These are phyloP conservation scores for Gambelia wislizenii DNA, from an alignment of 2,797 vertebrate species.

Conservation along the genomic window DNA sequence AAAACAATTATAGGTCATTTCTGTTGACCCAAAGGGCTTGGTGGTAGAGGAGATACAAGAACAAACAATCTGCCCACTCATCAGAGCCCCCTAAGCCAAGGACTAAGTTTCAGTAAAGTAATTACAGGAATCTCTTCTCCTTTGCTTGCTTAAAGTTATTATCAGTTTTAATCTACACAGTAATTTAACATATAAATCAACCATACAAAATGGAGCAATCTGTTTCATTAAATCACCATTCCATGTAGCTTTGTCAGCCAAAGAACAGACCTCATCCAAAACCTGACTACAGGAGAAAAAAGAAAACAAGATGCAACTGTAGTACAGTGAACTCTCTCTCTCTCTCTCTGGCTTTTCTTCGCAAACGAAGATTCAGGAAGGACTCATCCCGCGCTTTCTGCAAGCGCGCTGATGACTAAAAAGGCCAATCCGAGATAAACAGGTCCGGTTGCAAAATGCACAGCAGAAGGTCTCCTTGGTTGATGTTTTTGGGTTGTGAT, in stretches of 20 bases:
- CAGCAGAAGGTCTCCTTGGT: no score
- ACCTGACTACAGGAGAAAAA: not conserved
- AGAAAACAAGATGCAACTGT: no score
- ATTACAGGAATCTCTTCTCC: constrained; percentile 61
- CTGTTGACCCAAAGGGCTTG: constrained; percentile 57
- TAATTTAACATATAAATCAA: not conserved
- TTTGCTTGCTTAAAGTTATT: constrained; percentile 40
- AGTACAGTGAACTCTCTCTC: not conserved
- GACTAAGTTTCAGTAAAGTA: constrained; percentile 55
- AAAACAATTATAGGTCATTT: constrained; percentile 39
- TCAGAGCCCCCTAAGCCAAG: constrained; percentile 54
- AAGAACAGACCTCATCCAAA: not conserved
- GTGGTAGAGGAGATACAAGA: constrained; percentile 54
- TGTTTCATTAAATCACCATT: not conserved
- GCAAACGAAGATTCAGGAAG: no score
- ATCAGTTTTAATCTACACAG: constrained; percentile 10
- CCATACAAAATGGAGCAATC: not conserved
- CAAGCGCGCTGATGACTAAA: no score
- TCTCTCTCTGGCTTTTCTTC: no score
- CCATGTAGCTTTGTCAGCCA: not conserved
- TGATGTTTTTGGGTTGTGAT: no score
- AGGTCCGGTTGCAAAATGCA: no score
- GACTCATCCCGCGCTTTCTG: no score
- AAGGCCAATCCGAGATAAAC: no score
- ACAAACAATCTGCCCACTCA: constrained; percentile 50